Evolutionary conservation across 2,797 vertebrate species (phyloP).

Genomic region (Meriones psammophilus): DNA sequence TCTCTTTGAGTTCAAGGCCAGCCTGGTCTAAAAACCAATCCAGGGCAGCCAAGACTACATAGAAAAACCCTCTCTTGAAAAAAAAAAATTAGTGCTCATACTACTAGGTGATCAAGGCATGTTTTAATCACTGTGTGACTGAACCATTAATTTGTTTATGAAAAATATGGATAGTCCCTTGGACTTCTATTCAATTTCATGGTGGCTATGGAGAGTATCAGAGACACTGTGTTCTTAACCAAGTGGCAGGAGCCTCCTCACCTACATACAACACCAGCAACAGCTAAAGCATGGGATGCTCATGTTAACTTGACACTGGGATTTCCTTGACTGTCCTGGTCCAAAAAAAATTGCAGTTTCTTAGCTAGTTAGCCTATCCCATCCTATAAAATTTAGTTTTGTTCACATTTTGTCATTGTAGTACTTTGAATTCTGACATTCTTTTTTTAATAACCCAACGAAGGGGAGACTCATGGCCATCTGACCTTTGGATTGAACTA

Average conservation of each 20-base stretch:
- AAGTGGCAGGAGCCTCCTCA: background rate
- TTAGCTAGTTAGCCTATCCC: background rate
- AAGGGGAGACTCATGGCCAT: background rate
- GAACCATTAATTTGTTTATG: background rate
- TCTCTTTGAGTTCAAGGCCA: too few species aligned
- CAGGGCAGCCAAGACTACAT: too few species aligned
- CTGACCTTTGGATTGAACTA: background rate
- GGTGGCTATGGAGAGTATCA: background rate
- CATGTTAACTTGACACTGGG: background rate
- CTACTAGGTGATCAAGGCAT: background rate
- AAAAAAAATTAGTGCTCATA: background rate
- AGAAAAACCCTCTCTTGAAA: too few species aligned
- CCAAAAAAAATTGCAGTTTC: background rate
- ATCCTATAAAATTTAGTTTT: background rate
- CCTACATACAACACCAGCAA: background rate
- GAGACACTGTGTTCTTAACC: background rate
- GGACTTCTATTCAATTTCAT: background rate
- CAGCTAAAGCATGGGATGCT: fast-evolving
- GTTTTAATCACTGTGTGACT: background rate
- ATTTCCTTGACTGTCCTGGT: background rate
- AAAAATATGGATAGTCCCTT: background rate
- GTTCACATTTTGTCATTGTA: background rate
- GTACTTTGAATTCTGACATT: background rate
- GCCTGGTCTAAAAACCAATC: too few species aligned
- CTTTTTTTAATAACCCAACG: background rate